Percentiles rank a stretch among this genome's conserved stretches.
phyloP scores from a whole-genome alignment of 2,888 invertebrate species.

The Drosophila paranaensis region DNA sequence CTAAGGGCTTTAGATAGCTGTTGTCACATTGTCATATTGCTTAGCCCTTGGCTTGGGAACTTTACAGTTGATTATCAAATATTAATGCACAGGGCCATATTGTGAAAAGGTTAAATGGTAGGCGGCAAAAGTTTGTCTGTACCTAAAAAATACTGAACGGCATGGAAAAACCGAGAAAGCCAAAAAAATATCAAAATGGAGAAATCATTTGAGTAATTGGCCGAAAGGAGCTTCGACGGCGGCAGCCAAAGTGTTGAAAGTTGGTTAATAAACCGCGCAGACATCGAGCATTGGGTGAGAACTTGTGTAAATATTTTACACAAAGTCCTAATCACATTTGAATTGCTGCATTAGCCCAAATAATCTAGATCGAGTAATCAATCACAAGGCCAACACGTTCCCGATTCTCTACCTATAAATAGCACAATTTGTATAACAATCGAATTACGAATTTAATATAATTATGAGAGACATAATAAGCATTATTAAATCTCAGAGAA shows the following conservation, averaged over 20 bases:
- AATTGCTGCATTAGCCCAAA: constrained; percentile 57
- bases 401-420: constrained; percentile 15
- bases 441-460: constrained; percentile 13
- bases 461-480: neutral
- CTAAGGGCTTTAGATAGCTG: neutral
- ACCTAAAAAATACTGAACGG: constrained; percentile 23
- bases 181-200: neutral
- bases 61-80: constrained; percentile 69
- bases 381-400: constrained; percentile 32
- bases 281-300: constrained; percentile 23
- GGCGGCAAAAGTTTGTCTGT: constrained; percentile 32
- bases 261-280: constrained; percentile 5
- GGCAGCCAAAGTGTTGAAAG: constrained; percentile 25
- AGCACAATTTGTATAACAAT: constrained; percentile 16
- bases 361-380: constrained; percentile 35
- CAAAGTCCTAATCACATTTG: constrained; percentile 59
- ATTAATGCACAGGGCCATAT: constrained; percentile 48
- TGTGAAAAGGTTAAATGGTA: constrained; percentile 24
- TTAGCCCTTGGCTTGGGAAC: constrained; percentile 53
- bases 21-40: constrained; percentile 5
- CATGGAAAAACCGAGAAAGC: neutral
- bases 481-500: neutral
- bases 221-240: constrained; percentile 2
- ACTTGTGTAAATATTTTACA: constrained; percentile 63
- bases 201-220: constrained; percentile 19